Base-by-base conservation (phyloP, 2,113 vertebrate genomes). In the Hippocampus comes region DNA sequence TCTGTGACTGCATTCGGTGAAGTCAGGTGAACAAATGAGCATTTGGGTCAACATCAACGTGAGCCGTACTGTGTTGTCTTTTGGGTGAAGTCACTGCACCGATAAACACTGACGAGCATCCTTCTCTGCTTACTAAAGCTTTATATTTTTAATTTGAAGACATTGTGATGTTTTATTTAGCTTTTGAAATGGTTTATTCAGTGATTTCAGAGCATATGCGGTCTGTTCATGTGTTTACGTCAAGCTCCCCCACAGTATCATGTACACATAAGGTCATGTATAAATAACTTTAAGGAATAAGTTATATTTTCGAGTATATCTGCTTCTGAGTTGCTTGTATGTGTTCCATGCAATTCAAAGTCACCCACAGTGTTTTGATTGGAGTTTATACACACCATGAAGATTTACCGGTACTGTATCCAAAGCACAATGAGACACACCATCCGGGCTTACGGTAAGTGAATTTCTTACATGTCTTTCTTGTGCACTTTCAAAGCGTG, bases 21-120 rank as follows among this genome's bases (percentile, higher is more conserved):
- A 63, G 70, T 78, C 73, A 70, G 73, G 49, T 68, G 25, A 49
- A 66, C 63, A 53, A 75, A 81, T 69, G 75, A 77, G 60, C 51
- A 63, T 70, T 71, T 57, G 61, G 66, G 61, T 78, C 30, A 69
- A 30, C 12, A 61, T 43, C 12, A 72, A 68, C 27, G 70, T 75
- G 49, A 49, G 49, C 17, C 18, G 49, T 14, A 49, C 21, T 56
- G 56, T 18, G 61, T 73, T 63, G 43, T 56, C 60, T 59, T 38
- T 49, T 55, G 53, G 48, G 63, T 68, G 49, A 77, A 60, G 42
- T 59, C n/a, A 61, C 17, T 65, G 63, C 1, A 51, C 73, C 7
- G 61, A 38, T 51, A 20, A 71, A 63, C 21, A n/a, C 30, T 4
- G 25, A 76, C 38, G 6, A 64, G 20, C 38, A 14, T 20, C 38